Percentiles rank a stretch among this genome's conserved stretches.
Evolutionary conservation across 2,888 invertebrate species (phyloP).

Genomic region (Epinotia demarniana): DNA sequence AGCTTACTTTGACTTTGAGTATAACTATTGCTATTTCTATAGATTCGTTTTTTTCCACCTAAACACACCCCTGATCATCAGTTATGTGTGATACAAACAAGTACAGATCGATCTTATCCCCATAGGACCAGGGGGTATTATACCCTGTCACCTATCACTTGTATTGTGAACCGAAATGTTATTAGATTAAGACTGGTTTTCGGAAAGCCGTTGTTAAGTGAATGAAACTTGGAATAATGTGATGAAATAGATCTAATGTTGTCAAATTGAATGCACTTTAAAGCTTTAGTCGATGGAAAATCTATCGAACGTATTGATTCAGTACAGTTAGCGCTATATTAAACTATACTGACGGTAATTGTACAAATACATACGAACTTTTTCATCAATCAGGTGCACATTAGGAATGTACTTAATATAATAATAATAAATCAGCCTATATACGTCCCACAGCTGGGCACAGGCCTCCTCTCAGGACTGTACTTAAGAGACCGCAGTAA

Average conservation of each 20-base stretch:
- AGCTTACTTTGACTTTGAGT: too few relatives aligned
- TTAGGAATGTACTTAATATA: too few relatives aligned
- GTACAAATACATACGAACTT: too few relatives aligned
- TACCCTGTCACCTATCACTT: not conserved
- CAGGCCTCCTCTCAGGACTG: too few relatives aligned
- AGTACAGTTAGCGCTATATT: not conserved
- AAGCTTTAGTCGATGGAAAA: conserved; percentile 14
- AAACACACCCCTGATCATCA: conserved; percentile 28
- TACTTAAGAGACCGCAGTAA: too few relatives aligned
- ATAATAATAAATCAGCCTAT: too few relatives aligned
- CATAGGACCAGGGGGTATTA: conserved; percentile 17
- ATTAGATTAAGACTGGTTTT: not conserved
- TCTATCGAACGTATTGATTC: conserved; percentile 11
- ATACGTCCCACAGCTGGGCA: too few relatives aligned
- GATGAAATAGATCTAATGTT: conserved; percentile 27
- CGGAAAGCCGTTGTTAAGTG: not conserved
- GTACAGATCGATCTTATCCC: conserved; percentile 22
- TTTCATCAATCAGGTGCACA: too few relatives aligned
- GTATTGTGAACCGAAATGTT: not conserved
- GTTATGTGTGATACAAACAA: conserved; percentile 28
- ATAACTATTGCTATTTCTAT: not conserved
- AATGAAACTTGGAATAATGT: conserved; percentile 22
- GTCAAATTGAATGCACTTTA: conserved; percentile 35
- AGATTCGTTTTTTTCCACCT: not conserved
- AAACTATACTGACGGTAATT: too few relatives aligned